phyloP scores from a whole-genome alignment of 1,140 invertebrate species.

The Asbolus verrucosus region DNA sequence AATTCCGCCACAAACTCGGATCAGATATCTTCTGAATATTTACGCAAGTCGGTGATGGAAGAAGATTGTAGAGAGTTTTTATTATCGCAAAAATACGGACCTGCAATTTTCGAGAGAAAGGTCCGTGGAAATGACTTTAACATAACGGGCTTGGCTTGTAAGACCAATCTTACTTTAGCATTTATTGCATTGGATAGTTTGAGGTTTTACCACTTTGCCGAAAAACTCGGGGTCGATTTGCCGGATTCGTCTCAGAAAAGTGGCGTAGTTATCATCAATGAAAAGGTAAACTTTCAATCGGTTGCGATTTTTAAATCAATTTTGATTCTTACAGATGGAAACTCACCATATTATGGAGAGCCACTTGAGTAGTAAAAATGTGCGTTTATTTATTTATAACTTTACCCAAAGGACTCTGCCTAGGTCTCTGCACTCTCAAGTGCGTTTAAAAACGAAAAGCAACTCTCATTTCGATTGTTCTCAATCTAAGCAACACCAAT shows the following conservation, averaged over 20 bases:
- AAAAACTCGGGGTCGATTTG: conserved; percentile 78
- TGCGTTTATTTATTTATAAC: conserved; percentile 75
- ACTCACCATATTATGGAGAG: conserved; percentile 74
- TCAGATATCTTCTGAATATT: conserved; percentile 67
- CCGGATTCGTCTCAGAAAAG: conserved; percentile 72
- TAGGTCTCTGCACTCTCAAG: conserved; percentile 59
- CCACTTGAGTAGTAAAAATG: conserved; percentile 68
- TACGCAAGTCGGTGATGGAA: conserved; percentile 62
- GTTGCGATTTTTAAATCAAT: background rate
- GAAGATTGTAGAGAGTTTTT: conserved; percentile 65
- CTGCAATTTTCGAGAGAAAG: conserved; percentile 53
- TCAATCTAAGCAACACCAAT: conserved; percentile 42
- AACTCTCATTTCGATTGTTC: background rate
- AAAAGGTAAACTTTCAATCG: conserved; percentile 70
- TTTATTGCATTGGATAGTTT: conserved; percentile 80
- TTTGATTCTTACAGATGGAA: conserved; percentile 72
- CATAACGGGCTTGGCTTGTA: conserved; percentile 67
- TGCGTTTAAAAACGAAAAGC: background rate
- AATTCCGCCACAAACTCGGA: conserved; percentile 61
- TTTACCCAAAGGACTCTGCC: conserved; percentile 68
- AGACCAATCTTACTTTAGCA: conserved; percentile 74
- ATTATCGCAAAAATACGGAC: conserved; percentile 64
- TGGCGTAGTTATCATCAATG: conserved; percentile 78
- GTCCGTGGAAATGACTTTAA: background rate
- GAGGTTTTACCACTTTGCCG: conserved; percentile 77